Conservation (phyloP, 2,113 vertebrate species). For the Motacilla alba region DNA sequence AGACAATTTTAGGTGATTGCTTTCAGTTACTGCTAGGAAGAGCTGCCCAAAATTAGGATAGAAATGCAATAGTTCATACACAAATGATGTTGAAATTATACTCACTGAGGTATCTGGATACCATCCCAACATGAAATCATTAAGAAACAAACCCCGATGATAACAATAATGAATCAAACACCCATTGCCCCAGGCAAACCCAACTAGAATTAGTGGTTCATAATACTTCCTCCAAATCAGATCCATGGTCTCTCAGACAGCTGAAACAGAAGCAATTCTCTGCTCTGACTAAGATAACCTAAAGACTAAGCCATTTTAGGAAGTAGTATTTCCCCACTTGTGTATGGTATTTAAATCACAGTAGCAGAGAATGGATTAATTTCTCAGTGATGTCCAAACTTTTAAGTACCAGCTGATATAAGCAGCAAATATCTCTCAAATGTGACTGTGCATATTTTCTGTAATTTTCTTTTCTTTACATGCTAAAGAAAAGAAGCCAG, state of each 20-base stretch:
- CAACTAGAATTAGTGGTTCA: neutral
- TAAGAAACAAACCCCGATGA: neutral
- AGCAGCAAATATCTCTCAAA: neutral
- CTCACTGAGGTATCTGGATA: neutral
- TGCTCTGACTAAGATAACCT: neutral
- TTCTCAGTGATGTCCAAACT: neutral
- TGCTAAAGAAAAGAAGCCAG: neutral
- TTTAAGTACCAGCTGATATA: neutral
- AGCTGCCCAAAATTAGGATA: neutral
- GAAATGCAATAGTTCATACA: neutral
- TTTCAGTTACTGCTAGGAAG: neutral
- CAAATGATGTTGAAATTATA: neutral
- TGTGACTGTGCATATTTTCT: neutral
- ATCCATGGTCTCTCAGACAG: neutral
- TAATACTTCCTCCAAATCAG: neutral
- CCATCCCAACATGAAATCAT: conserved; percentile 36
- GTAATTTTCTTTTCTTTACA: neutral
- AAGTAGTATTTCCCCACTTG: neutral
- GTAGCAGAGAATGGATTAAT: neutral
- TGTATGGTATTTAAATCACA: neutral
- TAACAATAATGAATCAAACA: conserved; percentile 26
- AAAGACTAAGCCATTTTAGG: neutral
- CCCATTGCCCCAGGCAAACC: neutral
- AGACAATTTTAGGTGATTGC: neutral
- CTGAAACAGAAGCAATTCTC: neutral